Conservation (phyloP, 2,797 vertebrate species). For the Pseudopleuronectes americanus region DNA sequence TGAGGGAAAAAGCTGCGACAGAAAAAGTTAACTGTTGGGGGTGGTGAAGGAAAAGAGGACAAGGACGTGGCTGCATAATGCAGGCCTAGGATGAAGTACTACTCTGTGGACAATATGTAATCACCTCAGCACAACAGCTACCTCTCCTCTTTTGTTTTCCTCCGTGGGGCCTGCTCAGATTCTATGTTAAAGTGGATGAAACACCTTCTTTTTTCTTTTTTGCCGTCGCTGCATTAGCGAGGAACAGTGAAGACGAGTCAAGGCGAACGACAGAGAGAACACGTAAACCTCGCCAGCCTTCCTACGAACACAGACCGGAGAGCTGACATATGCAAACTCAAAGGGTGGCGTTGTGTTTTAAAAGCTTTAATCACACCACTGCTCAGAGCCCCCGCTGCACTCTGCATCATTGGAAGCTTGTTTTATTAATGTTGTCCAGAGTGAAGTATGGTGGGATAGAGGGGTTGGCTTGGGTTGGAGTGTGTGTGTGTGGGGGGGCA, state of each 20-base stretch:
- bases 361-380: conserved; percentile 83
- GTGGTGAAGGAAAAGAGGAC: conserved; percentile 15
- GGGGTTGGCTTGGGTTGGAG: conserved; percentile 3
- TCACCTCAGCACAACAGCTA: conserved; percentile 23
- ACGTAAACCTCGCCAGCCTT: conserved; percentile 16
- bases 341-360: conserved; percentile 74
- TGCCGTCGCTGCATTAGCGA: conserved; percentile 37
- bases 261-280: conserved; percentile 43
- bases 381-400: conserved; percentile 64
- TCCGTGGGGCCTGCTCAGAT: conserved; percentile 25
- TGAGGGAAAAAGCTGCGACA: conserved; percentile 22
- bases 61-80: not conserved
- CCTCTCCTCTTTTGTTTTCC: conserved; percentile 27
- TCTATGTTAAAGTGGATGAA: conserved; percentile 44
- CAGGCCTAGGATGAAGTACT: conserved; percentile 8
- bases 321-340: conserved; percentile 79
- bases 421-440: conserved; percentile 87
- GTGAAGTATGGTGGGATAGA: conserved; percentile 60
- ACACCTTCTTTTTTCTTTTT: conserved; percentile 25
- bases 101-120: conserved; percentile 20
- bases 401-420: conserved; percentile 80
- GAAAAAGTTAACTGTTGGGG: conserved; percentile 18
- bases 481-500: not conserved
- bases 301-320: conserved; percentile 51
- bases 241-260: conserved; percentile 17